Evolutionary conservation across 2,888 invertebrate species (phyloP).

Genomic region (Zele albiditarsus): DNA sequence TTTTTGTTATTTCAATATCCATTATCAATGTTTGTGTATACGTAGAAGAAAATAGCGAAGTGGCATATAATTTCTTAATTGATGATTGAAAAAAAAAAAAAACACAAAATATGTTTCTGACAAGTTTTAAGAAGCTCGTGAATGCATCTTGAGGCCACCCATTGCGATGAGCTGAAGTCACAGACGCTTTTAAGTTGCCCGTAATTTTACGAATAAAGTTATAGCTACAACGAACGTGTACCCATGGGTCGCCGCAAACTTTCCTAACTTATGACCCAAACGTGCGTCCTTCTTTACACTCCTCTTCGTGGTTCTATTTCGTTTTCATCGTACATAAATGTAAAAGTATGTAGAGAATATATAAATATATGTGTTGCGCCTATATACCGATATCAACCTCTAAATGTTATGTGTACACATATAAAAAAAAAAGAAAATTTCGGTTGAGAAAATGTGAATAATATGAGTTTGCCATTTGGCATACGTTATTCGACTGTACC

Average conservation of each 20-base stretch:
- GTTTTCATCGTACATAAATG: constrained; percentile 27
- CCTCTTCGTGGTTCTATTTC: constrained; percentile 6
- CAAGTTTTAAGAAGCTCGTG: constrained; percentile 29
- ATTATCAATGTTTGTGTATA: background rate
- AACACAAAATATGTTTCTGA: background rate
- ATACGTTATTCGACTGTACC: background rate
- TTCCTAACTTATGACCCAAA: constrained; percentile 52
- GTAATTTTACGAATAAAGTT: constrained; percentile 66
- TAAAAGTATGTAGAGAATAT: background rate
- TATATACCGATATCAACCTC: background rate
- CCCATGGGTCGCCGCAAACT: constrained; percentile 49
- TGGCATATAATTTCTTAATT: background rate
- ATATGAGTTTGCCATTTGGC: constrained; percentile 2
- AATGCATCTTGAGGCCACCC: constrained; percentile 37
- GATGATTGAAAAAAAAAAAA: background rate
- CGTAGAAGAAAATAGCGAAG: background rate
- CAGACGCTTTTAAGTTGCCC: constrained; percentile 62
- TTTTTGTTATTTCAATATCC: background rate
- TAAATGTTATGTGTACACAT: background rate
- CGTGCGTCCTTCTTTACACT: constrained; percentile 40
- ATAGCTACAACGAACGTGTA: constrained; percentile 44
- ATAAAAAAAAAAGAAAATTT: background rate
- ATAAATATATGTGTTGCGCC: background rate
- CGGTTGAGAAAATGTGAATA: constrained; percentile 5
- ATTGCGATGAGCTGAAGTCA: constrained; percentile 49